A percentile compares a stretch with the other conserved stretches of the same genome.
Conservation (phyloP, 2,888 invertebrate genomes). For the Steinernema hermaphroditum region DNA sequence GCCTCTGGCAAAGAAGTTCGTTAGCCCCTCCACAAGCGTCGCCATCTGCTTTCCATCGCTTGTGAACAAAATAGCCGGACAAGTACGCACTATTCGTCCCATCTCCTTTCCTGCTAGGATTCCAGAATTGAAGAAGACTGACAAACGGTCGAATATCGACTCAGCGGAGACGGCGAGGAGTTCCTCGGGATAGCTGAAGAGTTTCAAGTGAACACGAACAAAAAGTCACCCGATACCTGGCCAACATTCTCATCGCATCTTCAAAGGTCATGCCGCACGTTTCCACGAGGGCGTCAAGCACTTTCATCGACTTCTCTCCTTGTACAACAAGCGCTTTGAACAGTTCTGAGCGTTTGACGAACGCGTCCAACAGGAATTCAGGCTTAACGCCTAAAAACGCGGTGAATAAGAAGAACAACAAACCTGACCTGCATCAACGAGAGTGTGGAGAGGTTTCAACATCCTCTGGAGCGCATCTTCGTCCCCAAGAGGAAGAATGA, state of each 20-base stretch:
- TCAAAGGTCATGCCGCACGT: slow-evolving; percentile 50
- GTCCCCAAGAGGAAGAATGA: slow-evolving; percentile 44
- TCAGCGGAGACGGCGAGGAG: slow-evolving; percentile 33
- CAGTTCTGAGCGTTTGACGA: slow-evolving; percentile 41
- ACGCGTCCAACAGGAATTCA: slow-evolving; percentile 51
- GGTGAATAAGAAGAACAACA: background rate
- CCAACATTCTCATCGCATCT: slow-evolving; percentile 50
- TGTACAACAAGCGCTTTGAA: slow-evolving; percentile 45
- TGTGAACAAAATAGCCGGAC: slow-evolving; percentile 43
- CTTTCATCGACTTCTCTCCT: slow-evolving; percentile 42
- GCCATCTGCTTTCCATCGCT: slow-evolving; percentile 37
- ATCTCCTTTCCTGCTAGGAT: slow-evolving; percentile 38
- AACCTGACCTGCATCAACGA: slow-evolving; percentile 37
- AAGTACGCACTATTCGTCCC: slow-evolving; percentile 36
- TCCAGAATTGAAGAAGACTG: slow-evolving; percentile 39
- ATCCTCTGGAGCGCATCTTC: slow-evolving; percentile 37
- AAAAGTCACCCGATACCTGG: too few relatives aligned
- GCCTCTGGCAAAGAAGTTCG: slow-evolving; percentile 38
- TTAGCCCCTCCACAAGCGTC: slow-evolving; percentile 36
- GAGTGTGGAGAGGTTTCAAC: slow-evolving; percentile 33
- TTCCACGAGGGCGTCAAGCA: slow-evolving; percentile 47
- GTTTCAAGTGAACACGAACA: too few relatives aligned
- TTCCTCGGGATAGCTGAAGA: slow-evolving; percentile 37
- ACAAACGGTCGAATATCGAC: slow-evolving; percentile 35
- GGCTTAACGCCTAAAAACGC: slow-evolving; percentile 42